A percentile compares a stretch with the other conserved stretches of the same genome.
These are phyloP conservation scores for Cryptotis parvus DNA, from an alignment of 2,113 vertebrate genomes.

Conservation along the genomic window DNA sequence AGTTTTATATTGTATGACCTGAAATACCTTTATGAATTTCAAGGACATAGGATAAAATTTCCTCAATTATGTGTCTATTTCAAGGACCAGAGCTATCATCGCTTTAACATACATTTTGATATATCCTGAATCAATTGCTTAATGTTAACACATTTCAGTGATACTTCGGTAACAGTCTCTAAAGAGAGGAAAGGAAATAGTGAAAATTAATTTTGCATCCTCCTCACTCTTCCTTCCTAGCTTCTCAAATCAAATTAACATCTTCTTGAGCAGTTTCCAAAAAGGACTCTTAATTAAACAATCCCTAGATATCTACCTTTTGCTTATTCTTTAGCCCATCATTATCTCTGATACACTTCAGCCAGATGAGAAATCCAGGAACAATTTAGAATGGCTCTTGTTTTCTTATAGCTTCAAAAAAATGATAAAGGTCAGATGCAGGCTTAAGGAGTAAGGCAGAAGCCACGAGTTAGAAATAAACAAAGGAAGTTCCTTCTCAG, in stretches of 20 bases:
- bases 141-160: constrained; percentile 1
- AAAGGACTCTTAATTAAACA: constrained; percentile 65
- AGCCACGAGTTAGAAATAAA: constrained; percentile 82
- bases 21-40: constrained; percentile 57
- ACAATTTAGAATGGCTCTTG: constrained; percentile 65
- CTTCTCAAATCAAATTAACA: constrained; percentile 64
- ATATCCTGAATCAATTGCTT: not conserved
- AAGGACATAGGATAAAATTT: constrained; percentile 49
- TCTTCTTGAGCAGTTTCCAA: constrained; percentile 68
- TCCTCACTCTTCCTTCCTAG: not conserved
- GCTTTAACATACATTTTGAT: not conserved
- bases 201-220: constrained; percentile 73
- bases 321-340: constrained; percentile 37
- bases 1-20: constrained; percentile 58
- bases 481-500: constrained; percentile 68
- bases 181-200: constrained; percentile 66
- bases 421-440: constrained; percentile 77
- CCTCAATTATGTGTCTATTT: not conserved
- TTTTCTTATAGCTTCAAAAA: constrained; percentile 71
- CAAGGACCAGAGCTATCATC: not conserved
- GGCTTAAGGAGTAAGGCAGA: constrained; percentile 39
- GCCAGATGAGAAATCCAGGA: constrained; percentile 62
- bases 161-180: not conserved
- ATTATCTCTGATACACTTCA: constrained; percentile 62
- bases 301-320: constrained; percentile 65